These are phyloP conservation scores for Eupelmus urozonus DNA, from an alignment of 2,888 invertebrate species.

Conservation along the genomic window DNA sequence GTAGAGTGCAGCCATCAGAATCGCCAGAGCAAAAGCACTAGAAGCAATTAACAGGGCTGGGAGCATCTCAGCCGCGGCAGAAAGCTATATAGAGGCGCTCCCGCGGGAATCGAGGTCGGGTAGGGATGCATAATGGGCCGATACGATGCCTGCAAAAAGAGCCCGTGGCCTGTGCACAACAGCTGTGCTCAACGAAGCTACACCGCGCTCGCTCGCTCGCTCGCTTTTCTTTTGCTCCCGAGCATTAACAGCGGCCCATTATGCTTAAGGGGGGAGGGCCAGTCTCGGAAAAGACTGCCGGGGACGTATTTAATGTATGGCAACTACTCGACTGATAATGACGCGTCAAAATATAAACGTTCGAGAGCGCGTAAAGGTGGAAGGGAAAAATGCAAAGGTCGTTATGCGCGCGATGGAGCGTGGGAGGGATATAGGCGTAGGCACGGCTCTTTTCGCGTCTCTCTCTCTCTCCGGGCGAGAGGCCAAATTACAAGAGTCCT, in stretches of 20 bases:
- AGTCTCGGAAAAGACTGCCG: neutral
- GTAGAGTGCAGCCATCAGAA: neutral
- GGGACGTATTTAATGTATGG: constrained; percentile 18
- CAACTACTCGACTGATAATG: constrained; percentile 15
- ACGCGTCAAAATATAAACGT: neutral
- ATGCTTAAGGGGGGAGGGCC: neutral
- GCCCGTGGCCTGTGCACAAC: neutral
- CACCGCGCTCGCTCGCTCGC: neutral
- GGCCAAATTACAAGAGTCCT: constrained; percentile 63
- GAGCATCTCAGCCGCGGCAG: neutral
- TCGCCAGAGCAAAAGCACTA: constrained; percentile 7
- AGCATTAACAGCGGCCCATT: neutral
- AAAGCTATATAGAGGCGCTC: neutral
- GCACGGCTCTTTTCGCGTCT: constrained; percentile 11
- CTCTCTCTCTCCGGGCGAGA: too few species aligned
- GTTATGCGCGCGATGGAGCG: too few species aligned
- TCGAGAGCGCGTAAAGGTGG: too few species aligned
- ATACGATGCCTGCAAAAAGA: neutral
- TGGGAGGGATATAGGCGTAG: neutral
- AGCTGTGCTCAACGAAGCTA: neutral
- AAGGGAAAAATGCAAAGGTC: too few species aligned
- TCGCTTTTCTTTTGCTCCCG: neutral
- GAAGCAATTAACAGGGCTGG: constrained; percentile 29
- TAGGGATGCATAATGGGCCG: constrained; percentile 26
- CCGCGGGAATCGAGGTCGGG: constrained; percentile 35